A percentile compares a stretch with the other conserved stretches of the same genome.
These are phyloP conservation scores for Brachypteracias leptosomus DNA, from an alignment of 2,113 vertebrate species.

Conservation along the genomic window DNA sequence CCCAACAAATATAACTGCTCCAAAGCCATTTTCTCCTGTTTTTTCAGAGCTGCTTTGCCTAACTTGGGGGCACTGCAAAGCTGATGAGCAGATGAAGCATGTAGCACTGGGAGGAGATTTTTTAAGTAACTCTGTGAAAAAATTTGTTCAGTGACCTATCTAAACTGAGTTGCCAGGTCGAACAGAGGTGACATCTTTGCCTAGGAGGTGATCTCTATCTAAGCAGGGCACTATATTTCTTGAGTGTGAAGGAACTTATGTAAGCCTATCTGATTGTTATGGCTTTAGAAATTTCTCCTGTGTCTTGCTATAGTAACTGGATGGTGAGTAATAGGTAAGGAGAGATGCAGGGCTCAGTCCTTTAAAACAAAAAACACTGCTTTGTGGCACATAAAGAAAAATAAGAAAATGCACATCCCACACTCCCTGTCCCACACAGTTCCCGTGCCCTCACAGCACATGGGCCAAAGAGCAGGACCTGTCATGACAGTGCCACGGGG, in stretches of 20 bases:
- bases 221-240: background rate
- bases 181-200: background rate
- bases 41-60: background rate
- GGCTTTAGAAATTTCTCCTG: background rate
- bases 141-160: background rate
- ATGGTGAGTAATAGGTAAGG: background rate
- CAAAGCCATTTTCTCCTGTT: background rate
- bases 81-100: background rate
- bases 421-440: background rate
- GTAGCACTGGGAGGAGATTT: background rate
- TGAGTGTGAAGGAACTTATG: background rate
- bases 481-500: accelerated
- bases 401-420: background rate
- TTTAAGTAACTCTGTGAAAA: background rate
- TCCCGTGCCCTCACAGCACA: background rate
- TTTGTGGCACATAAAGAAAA: background rate
- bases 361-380: background rate
- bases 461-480: background rate
- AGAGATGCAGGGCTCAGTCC: background rate
- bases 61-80: background rate
- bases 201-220: background rate
- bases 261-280: accelerated
- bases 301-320: background rate
- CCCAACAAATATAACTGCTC: background rate
- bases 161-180: background rate